Evolutionary conservation across 2,888 invertebrate species (phyloP).

Genomic region (Antheraea yamamai): DNA sequence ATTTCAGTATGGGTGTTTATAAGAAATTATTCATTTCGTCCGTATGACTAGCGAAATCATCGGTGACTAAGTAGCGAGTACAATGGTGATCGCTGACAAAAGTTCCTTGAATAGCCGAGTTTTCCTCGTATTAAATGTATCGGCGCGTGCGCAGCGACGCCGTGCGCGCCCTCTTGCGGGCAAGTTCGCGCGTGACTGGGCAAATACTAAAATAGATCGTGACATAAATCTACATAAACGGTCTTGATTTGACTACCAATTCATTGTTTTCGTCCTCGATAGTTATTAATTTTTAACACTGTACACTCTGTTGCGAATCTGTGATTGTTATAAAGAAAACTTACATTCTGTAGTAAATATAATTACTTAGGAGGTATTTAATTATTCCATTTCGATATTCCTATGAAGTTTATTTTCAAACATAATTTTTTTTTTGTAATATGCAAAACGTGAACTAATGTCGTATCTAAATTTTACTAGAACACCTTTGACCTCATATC

Average conservation of each 20-base stretch:
- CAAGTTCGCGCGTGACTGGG: constrained; percentile 66
- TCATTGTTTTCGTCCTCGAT: constrained; percentile 49
- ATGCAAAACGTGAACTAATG: not conserved
- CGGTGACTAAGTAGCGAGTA: constrained; percentile 35
- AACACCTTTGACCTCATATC: not conserved
- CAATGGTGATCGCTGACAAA: constrained; percentile 30
- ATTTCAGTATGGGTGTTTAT: not conserved
- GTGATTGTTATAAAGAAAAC: not conserved
- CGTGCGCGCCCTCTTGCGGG: constrained; percentile 50
- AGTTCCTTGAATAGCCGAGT: constrained; percentile 38
- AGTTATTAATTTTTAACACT: not conserved
- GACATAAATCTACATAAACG: constrained; percentile 79
- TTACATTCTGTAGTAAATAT: too few species aligned
- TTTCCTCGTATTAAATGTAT: constrained; percentile 44
- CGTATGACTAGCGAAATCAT: constrained; percentile 27
- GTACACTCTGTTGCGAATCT: not conserved
- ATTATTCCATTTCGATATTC: too few species aligned
- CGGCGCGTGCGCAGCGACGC: constrained; percentile 45
- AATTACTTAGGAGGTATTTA: too few species aligned
- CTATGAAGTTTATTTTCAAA: too few species aligned
- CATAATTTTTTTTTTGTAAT: not conserved
- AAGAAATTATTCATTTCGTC: constrained; percentile 2
- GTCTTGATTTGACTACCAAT: constrained; percentile 61
- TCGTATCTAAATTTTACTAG: not conserved
- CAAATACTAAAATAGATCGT: constrained; percentile 69